phyloP scores from a whole-genome alignment of 2,888 invertebrate species.

The Masnerella sp. region DNA sequence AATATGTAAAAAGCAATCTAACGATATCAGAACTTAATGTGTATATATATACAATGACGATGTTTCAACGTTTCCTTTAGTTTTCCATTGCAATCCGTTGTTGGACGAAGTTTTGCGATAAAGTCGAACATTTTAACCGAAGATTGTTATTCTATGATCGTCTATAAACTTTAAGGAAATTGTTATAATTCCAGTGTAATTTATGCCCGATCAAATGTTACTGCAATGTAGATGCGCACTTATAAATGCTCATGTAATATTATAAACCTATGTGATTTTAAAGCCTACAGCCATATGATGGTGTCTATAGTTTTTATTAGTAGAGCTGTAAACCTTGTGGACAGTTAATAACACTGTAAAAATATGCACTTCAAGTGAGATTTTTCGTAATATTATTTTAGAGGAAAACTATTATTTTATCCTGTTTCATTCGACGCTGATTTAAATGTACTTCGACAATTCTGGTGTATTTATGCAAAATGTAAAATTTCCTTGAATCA shows the following conservation, averaged over 20 bases:
- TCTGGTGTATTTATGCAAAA: constrained; percentile 54
- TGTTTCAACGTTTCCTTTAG: background rate
- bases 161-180: constrained; percentile 27
- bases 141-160: constrained; percentile 16
- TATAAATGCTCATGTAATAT: constrained; percentile 51
- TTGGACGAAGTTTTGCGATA: constrained; percentile 29
- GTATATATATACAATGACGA: constrained; percentile 16
- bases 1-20: constrained; percentile 43
- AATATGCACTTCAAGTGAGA: constrained; percentile 51
- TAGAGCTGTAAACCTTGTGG: constrained; percentile 44
- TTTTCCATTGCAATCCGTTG: no score
- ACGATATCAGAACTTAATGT: constrained; percentile 36
- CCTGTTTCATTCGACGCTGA: constrained; percentile 38
- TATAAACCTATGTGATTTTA: constrained; percentile 52
- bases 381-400: constrained; percentile 28
- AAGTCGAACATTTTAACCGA: constrained; percentile 13
- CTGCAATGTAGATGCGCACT: constrained; percentile 50
- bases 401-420: constrained; percentile 39
- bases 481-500: constrained; percentile 54
- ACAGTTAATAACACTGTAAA: constrained; percentile 54
- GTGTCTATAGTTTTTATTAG: constrained; percentile 56
- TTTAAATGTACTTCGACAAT: constrained; percentile 51
- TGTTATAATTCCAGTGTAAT: constrained; percentile 44
- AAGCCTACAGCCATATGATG: constrained; percentile 55
- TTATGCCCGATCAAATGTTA: constrained; percentile 32